phyloP scores from a whole-genome alignment of 2,888 invertebrate species.

The Limnephilus auricula region DNA sequence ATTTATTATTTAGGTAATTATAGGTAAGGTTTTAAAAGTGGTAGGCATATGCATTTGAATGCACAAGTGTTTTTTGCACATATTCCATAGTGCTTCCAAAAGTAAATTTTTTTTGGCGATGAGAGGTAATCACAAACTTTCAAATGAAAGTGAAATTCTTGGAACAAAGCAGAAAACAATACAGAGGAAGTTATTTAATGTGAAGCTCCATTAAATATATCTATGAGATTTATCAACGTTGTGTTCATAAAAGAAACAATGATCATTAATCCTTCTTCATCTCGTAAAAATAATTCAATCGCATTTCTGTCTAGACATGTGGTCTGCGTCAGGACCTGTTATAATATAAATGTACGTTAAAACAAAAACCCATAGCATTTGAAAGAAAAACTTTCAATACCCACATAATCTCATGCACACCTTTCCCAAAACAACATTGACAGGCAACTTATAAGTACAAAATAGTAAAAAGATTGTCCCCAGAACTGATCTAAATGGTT shows the following conservation, averaged over 20 bases:
- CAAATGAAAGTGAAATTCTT: background rate
- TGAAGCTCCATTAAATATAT: background rate
- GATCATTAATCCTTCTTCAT: background rate
- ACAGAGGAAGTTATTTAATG: background rate
- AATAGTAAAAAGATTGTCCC: no score
- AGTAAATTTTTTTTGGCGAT: background rate
- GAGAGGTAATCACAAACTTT: background rate
- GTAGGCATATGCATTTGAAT: no score
- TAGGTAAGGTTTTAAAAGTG: no score
- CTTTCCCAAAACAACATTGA: background rate
- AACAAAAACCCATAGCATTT: background rate
- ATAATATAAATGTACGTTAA: no score
- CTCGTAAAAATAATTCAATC: background rate
- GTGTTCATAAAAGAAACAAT: background rate
- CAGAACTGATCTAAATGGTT: no score
- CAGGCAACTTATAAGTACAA: background rate
- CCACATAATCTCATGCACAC: background rate
- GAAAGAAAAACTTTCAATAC: background rate
- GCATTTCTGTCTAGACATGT: background rate
- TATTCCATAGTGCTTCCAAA: no score
- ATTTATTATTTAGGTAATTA: no score
- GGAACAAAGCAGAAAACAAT: background rate
- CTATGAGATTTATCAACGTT: background rate
- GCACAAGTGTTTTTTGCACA: no score
- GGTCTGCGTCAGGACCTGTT: background rate